These are phyloP conservation scores for Ypsolopha sequella DNA, from an alignment of 2,888 invertebrate species.

Conservation along the genomic window DNA sequence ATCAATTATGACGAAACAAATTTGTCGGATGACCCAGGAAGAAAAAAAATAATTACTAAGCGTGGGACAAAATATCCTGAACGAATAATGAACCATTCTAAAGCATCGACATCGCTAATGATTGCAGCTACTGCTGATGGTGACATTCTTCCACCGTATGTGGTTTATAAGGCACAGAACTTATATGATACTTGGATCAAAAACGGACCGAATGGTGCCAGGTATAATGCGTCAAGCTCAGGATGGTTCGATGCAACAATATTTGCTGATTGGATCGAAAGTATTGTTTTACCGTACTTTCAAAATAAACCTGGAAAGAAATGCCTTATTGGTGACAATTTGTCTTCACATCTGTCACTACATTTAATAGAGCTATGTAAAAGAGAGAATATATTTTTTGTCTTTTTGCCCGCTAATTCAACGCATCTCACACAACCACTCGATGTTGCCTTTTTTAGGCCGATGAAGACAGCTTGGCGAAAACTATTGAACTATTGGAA, in stretches of 20 bases:
- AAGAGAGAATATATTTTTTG: conserved; percentile 6
- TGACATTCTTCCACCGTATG: neutral
- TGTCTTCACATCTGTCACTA: conserved; percentile 8
- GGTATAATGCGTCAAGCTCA: neutral
- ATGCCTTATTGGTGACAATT: conserved; percentile 11
- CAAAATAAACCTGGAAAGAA: conserved; percentile 7
- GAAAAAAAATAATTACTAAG: neutral
- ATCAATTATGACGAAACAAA: neutral
- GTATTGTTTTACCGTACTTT: neutral
- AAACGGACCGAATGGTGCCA: neutral
- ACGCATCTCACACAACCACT: neutral
- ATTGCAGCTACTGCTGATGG: neutral
- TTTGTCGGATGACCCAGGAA: neutral
- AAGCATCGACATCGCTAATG: neutral
- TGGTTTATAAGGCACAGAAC: neutral
- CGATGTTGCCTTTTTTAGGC: conserved; percentile 1
- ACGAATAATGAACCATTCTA: neutral
- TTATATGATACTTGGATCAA: neutral
- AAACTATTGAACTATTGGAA: conserved; percentile 11
- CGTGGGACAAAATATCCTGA: neutral
- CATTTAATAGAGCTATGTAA: conserved; percentile 7
- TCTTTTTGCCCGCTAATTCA: conserved; percentile 8
- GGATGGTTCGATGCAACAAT: neutral
- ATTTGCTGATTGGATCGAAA: conserved; percentile 3
- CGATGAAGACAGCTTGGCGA: conserved; percentile 12